Conservation (phyloP, 1,140 invertebrate species). For the Chrysoperla carnea region DNA sequence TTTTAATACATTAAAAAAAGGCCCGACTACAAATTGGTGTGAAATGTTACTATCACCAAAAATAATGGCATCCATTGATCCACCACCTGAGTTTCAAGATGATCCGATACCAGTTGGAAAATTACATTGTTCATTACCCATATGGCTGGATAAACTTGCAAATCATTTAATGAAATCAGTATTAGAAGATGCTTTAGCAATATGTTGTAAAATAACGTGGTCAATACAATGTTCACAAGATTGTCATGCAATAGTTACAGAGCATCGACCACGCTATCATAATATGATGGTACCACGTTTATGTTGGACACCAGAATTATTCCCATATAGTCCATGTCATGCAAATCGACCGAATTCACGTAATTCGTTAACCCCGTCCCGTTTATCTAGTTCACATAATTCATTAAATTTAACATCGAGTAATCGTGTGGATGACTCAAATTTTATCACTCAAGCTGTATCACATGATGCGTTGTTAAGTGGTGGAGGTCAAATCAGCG, state of each 20-base stretch:
- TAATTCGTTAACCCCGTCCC: slow-evolving; percentile 49
- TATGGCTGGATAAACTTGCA: slow-evolving; percentile 12
- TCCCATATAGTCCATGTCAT: slow-evolving; percentile 40
- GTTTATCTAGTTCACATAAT: slow-evolving; percentile 63
- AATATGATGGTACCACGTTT: slow-evolving; percentile 19
- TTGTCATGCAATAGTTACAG: slow-evolving; percentile 15
- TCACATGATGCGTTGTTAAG: slow-evolving; percentile 54
- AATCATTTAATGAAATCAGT: slow-evolving; percentile 12
- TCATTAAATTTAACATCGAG: slow-evolving; percentile 49
- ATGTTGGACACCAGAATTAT: slow-evolving; percentile 39
- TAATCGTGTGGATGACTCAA: slow-evolving; percentile 58
- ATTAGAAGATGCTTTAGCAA: slow-evolving; percentile 14
- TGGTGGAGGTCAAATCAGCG: slow-evolving; percentile 49
- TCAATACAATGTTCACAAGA: slow-evolving; percentile 21
- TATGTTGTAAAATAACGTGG: slow-evolving; percentile 7
- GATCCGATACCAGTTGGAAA: slow-evolving; percentile 11
- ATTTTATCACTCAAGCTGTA: slow-evolving; percentile 71
- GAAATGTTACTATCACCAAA: slow-evolving; percentile 2
- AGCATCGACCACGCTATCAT: not conserved
- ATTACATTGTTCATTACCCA: not conserved
- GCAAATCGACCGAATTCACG: slow-evolving; percentile 46
- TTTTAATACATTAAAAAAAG: slow-evolving; percentile 66
- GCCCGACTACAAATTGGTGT: slow-evolving; percentile 22
- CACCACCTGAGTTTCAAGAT: slow-evolving; percentile 64
- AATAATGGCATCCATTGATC: slow-evolving; percentile 45